A percentile compares a stretch with the other conserved stretches of the same genome.
phyloP scores from a whole-genome alignment of 2,888 invertebrate species.

The Sepiola atlantica region DNA sequence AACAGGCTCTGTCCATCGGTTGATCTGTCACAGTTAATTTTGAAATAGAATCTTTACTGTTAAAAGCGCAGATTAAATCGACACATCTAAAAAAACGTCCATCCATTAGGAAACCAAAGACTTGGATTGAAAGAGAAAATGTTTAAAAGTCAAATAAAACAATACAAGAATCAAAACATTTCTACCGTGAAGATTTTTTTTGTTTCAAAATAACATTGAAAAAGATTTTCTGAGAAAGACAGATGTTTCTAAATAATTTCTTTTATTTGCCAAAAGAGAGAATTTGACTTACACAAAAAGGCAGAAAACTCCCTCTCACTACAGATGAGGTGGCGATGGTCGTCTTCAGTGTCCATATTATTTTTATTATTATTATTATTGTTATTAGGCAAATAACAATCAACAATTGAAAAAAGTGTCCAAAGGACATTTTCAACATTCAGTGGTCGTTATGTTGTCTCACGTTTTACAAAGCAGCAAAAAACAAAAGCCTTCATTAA shows the following conservation, averaged over 20 bases:
- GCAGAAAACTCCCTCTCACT: background rate
- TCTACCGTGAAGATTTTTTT: too few relatives aligned
- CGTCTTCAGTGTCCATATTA: slow-evolving; percentile 15
- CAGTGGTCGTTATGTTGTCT: background rate
- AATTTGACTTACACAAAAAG: slow-evolving; percentile 24
- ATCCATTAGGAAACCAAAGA: too few relatives aligned
- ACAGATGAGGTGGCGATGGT: background rate
- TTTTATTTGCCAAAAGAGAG: slow-evolving; percentile 44
- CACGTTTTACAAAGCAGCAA: slow-evolving; percentile 36
- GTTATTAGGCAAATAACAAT: slow-evolving; percentile 34
- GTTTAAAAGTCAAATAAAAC: too few relatives aligned
- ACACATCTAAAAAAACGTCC: too few relatives aligned
- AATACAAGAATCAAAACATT: too few relatives aligned
- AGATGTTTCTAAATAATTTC: slow-evolving; percentile 6
- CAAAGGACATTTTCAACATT: background rate
- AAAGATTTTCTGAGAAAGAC: background rate
- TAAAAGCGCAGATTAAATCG: too few relatives aligned
- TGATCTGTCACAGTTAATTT: too few relatives aligned
- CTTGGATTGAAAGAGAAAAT: too few relatives aligned
- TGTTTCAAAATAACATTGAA: background rate
- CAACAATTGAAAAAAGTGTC: background rate
- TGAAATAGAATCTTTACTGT: too few relatives aligned
- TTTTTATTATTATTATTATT: background rate
- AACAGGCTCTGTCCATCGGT: too few relatives aligned
- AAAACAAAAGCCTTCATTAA: background rate